Percentiles rank a stretch among this genome's conserved stretches.
phyloP scores from a whole-genome alignment of 1,140 invertebrate genomes.

The Harpegnathos saltator region DNA sequence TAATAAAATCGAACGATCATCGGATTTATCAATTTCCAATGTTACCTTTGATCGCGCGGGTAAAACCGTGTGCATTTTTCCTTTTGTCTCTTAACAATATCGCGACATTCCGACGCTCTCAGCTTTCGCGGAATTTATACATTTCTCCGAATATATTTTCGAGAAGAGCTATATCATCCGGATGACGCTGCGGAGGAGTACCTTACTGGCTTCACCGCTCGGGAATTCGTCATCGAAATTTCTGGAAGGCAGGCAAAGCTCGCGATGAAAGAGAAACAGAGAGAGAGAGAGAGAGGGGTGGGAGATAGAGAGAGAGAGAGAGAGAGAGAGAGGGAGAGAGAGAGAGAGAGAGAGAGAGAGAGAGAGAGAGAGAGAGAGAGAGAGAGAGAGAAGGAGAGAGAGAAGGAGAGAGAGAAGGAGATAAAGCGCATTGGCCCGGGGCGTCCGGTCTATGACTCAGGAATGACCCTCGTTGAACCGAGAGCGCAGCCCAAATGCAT shows the following conservation, averaged over 20 bases:
- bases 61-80: neutral
- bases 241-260: conserved; percentile 77
- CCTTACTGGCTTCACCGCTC: conserved; percentile 18
- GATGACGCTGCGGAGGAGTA: conserved; percentile 42
- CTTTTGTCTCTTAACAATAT: neutral
- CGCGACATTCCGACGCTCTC: neutral
- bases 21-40: neutral
- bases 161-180: conserved; percentile 25
- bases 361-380: conserved; percentile 36
- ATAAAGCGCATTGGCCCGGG: conserved; percentile 75
- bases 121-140: neutral
- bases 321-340: conserved; percentile 15
- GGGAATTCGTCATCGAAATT: conserved; percentile 85
- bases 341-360: neutral
- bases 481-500: conserved; percentile 77
- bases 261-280: conserved; percentile 4
- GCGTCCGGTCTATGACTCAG: conserved; percentile 83
- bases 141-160: conserved; percentile 20
- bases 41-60: neutral
- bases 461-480: conserved; percentile 82
- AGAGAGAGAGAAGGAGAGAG: neutral
- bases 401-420: neutral
- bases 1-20: too few relatives aligned
- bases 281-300: conserved; percentile 2
- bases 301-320: conserved; percentile 11